phyloP scores from a whole-genome alignment of 2,113 vertebrate species.

The Ivindomyrus marchei region DNA sequence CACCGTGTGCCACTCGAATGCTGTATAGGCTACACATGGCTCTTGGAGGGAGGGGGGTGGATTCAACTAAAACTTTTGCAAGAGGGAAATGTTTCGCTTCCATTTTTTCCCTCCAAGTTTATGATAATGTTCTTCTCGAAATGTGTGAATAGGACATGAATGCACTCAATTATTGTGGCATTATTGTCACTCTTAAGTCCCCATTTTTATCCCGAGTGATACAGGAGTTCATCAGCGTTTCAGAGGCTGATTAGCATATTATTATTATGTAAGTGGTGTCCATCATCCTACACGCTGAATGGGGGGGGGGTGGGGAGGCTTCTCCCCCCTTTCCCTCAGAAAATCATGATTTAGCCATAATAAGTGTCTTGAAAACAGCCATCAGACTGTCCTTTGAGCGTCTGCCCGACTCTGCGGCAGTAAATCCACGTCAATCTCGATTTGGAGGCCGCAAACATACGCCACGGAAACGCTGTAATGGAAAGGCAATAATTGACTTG shows the following conservation, averaged over 20 bases:
- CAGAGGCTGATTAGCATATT: conserved; percentile 61
- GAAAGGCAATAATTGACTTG: conserved; percentile 70
- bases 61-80: conserved; percentile 5
- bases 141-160: conserved; percentile 33
- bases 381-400: conserved; percentile 54
- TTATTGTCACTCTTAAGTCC: conserved; percentile 37
- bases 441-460: conserved; percentile 52
- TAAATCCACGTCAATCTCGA: conserved; percentile 69
- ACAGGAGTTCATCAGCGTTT: conserved; percentile 54
- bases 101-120: conserved; percentile 31
- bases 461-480: conserved; percentile 43
- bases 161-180: conserved; percentile 49
- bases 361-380: conserved; percentile 45
- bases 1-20: not conserved
- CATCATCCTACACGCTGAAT: conserved; percentile 58
- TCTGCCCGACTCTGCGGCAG: conserved; percentile 53
- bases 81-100: conserved; percentile 34
- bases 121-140: conserved; percentile 11
- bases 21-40: not conserved
- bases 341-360: conserved; percentile 37
- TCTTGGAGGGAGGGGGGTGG: not conserved
- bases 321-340: conserved; percentile 32
- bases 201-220: conserved; percentile 32
- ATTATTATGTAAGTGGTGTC: conserved; percentile 48
- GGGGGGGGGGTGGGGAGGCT: conserved; percentile 44